These are phyloP conservation scores for Phenganax stokvisi DNA, from an alignment of 92 coral and sea anemone species.

Conservation along the genomic window DNA sequence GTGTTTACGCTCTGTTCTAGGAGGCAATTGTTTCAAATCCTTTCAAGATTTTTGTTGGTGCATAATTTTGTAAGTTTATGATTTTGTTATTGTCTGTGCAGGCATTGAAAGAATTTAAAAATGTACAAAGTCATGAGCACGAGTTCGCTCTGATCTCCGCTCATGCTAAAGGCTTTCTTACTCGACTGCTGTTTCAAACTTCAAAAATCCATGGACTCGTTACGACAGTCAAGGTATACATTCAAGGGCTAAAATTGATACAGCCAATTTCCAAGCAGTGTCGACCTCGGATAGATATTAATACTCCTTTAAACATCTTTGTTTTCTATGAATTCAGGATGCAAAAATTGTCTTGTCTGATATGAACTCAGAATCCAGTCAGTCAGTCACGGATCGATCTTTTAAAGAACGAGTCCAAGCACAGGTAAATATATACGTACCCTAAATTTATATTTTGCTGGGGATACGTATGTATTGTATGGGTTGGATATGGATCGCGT, in stretches of 20 bases:
- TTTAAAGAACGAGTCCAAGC: conserved; percentile 70
- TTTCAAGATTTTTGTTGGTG: background rate
- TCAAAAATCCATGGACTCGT: conserved; percentile 65
- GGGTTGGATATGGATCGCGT: too few relatives aligned
- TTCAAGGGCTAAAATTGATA: background rate
- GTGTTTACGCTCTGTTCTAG: too few relatives aligned
- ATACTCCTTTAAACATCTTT: background rate
- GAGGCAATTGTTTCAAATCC: too few relatives aligned
- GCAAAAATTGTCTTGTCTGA: conserved; percentile 69
- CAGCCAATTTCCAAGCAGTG: background rate
- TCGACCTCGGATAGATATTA: background rate
- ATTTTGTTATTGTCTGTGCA: background rate
- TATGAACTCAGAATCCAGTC: conserved; percentile 63
- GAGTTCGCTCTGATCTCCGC: conserved; percentile 77
- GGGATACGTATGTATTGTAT: too few relatives aligned
- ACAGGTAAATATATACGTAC: conserved; percentile 52
- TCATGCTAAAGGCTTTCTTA: conserved; percentile 78
- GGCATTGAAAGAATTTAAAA: background rate
- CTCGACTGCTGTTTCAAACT: conserved; percentile 70
- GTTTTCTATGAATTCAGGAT: conserved; percentile 52
- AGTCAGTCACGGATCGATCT: conserved; percentile 65
- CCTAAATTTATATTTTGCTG: too few relatives aligned
- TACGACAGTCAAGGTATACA: conserved; percentile 73
- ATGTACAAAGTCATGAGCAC: conserved; percentile 50
- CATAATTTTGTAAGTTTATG: background rate